Evolutionary conservation across 2,888 invertebrate genomes (phyloP), one percentile per base, ranked within the genome.

Genomic region (Eledona agricola): DNA sequence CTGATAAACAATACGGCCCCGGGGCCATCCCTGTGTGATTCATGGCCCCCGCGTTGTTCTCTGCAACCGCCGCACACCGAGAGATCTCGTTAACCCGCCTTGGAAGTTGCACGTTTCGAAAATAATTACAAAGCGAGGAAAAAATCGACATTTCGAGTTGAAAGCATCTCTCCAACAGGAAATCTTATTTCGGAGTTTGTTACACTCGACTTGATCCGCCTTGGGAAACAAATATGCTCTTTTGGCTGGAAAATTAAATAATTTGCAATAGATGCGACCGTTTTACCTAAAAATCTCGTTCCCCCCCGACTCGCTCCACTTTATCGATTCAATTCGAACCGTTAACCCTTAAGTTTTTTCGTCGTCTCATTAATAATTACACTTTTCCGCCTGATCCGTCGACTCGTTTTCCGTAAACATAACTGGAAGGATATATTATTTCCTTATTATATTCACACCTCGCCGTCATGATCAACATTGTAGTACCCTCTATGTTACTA

Each of bases 201-300:
- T 56, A 70, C 74, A 70, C 62, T 69, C 65, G 71, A 71, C 60
- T 69, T 67, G 61, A 64, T 62, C 59, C 69, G 67, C 69, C 70
- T 68, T 64, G 65, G 71, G 70, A 72, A 72, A 71, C 71, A 71
- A 69, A 72, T 70, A 71, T 70, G 73, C 63, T 71, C 72, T 66
- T 70, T 72, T 72, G 63, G 64, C 70, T 66, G 74, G 72, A 75
- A 75, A 75, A 74, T 75, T 74, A 73, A 74, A 74, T 75, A 75
- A 75, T 75, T 73, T 72, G 69, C 72, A 70, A n/a, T n/a, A n/a
- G 71, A 70, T 71, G 64, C 67, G 61, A 59, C 57, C 62, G 55
- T 63, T 67, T 68, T 52, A 35, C 38, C 35, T 38, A 26, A 32
- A 26, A 19, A 17, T 31, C 15, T 17, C n/a, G n/a, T n/a, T n/a